Percentiles rank a stretch among this genome's conserved stretches.
Evolutionary conservation across 2,113 vertebrate genomes (phyloP).

Genomic region (Elephantulus edwardii): DNA sequence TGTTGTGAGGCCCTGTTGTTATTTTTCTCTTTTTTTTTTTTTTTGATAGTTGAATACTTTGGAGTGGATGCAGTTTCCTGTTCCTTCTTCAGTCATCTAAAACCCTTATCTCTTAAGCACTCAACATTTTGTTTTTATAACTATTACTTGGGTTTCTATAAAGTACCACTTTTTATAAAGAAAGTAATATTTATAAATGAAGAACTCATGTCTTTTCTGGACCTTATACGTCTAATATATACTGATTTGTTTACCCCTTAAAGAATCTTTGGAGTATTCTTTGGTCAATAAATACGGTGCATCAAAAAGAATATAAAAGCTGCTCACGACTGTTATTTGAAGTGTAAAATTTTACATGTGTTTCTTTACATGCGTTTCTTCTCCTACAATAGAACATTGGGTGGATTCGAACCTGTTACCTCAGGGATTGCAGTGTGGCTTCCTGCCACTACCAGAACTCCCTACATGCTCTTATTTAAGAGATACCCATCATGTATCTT

Average conservation of each 20-base stretch:
- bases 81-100: background rate
- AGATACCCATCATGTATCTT: background rate
- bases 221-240: slow-evolving; percentile 25
- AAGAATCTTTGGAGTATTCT: background rate
- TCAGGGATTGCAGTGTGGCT: too few relatives aligned
- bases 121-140: slow-evolving; percentile 55
- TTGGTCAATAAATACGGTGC: slow-evolving; percentile 61
- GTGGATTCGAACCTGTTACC: too few relatives aligned
- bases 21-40: background rate
- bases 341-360: background rate
- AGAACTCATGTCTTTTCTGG: background rate
- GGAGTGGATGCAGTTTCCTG: background rate
- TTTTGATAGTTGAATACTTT: background rate
- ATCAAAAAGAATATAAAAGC: slow-evolving; percentile 26
- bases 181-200: slow-evolving; percentile 60
- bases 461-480: too few relatives aligned
- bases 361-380: too few relatives aligned
- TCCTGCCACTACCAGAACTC: too few relatives aligned
- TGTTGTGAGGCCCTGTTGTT: background rate
- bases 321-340: slow-evolving; percentile 39
- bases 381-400: too few relatives aligned
- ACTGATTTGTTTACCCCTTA: slow-evolving; percentile 24
- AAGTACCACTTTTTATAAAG: slow-evolving; percentile 38
- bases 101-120: background rate
- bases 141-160: slow-evolving; percentile 10